Evolutionary conservation across 1,140 invertebrate genomes (phyloP).

Genomic region (Cydia strobilella): DNA sequence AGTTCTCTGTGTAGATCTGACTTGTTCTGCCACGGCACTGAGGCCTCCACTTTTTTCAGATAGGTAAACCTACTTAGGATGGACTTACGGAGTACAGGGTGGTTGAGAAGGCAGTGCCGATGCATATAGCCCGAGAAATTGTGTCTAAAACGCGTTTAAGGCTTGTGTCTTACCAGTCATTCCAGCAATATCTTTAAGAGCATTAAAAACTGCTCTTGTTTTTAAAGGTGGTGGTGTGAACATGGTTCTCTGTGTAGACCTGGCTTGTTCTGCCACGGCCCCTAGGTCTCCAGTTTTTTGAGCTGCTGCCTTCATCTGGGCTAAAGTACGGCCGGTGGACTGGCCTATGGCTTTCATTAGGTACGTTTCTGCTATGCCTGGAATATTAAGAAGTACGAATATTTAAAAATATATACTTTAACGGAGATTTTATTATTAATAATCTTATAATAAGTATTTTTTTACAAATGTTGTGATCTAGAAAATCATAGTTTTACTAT

Average conservation of each 20-base stretch:
- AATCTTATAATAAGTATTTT: too few relatives aligned
- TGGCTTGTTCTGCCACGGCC: conserved; percentile 94
- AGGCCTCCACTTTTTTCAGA: too few relatives aligned
- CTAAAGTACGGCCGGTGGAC: conserved; percentile 92
- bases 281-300: conserved; percentile 93
- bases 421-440: too few relatives aligned
- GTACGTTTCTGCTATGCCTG: conserved; percentile 95
- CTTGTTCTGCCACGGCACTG: conserved; percentile 96
- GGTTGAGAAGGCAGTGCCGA: too few relatives aligned
- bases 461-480: too few relatives aligned
- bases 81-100: too few relatives aligned
- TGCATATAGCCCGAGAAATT: too few relatives aligned
- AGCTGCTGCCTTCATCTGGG: conserved; percentile 92
- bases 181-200: conserved; percentile 93
- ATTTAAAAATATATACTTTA: too few relatives aligned
- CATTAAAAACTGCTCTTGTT: conserved; percentile 88
- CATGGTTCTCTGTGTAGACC: conserved; percentile 94
- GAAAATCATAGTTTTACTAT: too few relatives aligned
- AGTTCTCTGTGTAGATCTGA: conserved; percentile 92
- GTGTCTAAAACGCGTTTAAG: too few relatives aligned
- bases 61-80: too few relatives aligned
- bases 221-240: conserved; percentile 86
- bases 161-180: conserved; percentile 85
- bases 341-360: conserved; percentile 97
- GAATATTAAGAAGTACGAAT: too few relatives aligned